Base-by-base conservation (phyloP, 2,797 vertebrate genomes). In the Paguma larvata region DNA sequence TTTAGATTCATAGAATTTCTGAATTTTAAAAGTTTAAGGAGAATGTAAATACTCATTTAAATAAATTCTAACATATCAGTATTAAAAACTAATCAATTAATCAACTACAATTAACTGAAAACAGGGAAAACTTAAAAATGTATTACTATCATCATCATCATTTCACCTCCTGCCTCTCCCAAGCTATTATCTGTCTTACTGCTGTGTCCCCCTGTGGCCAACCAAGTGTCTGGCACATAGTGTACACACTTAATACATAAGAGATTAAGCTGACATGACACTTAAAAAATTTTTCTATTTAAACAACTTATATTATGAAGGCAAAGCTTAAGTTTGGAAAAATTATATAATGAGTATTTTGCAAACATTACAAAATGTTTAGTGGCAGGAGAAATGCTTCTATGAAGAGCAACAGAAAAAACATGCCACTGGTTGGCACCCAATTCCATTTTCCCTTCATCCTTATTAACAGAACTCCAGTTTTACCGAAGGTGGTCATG, bases 51-150 rank as follows among this genome's bases (percentile, higher is more conserved):
- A 73, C 48, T 93, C 32, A 85, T 44, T 94, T 77, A 63, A 89
- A 41, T 46, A 56, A 68, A 95, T 72, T 78, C 30, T 70, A 94
- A 89, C 14, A 38, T 51, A 75, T 53, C 56, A 77, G 3, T 88
- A 93, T 75, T 73, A 95, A 72, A 85, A 92, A 95, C 59, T 75
- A 97, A 90, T 44, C 68, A 84, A 41, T 6, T 27, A 91, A 79
- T 44, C 48, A 95, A 93, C 77, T 2, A 16, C 65, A 75, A 86
- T 38, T 65, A 96, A 93, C 3, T 75, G n/a, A 79, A 93, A 89
- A 70, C 12, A 89, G 65, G 12, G 63, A 85, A 96, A 88, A 92
- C 38, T 83, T 85, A 41, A 87, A 89, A 70, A 67, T 44, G 32
- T 34, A 73, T 48, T 80, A 84, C 14, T 93, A 8, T 91, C 63